Conservation (phyloP, 2,888 invertebrate genomes). For the Carpatolechia fugitivella region DNA sequence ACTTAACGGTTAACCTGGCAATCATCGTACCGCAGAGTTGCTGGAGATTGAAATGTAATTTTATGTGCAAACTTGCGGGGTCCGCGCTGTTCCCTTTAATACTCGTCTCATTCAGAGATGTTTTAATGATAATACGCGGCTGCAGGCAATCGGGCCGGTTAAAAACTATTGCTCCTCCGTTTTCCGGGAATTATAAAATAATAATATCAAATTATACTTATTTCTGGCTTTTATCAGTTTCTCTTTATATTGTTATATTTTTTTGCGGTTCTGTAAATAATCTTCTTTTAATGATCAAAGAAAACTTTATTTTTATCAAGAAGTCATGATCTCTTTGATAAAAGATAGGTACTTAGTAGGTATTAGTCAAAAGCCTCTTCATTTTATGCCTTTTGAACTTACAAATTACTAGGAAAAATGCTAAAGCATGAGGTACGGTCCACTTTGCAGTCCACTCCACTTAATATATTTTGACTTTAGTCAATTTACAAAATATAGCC, state of each 20-base stretch:
- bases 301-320: too few species aligned
- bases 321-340: too few species aligned
- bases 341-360: too few species aligned
- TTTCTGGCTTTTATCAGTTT: too few species aligned
- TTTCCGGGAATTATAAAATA: background rate
- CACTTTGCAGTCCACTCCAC: too few species aligned
- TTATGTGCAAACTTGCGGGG: conserved; percentile 50
- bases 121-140: conserved; percentile 9
- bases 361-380: too few species aligned
- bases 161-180: background rate
- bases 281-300: too few species aligned
- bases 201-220: background rate
- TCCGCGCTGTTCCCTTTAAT: conserved; percentile 21
- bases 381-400: background rate
- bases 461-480: too few species aligned
- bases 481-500: too few species aligned
- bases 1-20: conserved; percentile 48
- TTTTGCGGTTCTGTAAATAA: too few species aligned
- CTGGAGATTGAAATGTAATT: conserved; percentile 60
- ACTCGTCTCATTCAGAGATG: conserved; percentile 6
- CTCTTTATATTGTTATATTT: too few species aligned
- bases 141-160: conserved; percentile 1
- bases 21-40: conserved; percentile 36
- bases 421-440: too few species aligned
- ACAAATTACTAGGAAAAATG: background rate